These are phyloP conservation scores for Drosophila cognata DNA, from an alignment of 2,888 invertebrate genomes.

Conservation along the genomic window DNA sequence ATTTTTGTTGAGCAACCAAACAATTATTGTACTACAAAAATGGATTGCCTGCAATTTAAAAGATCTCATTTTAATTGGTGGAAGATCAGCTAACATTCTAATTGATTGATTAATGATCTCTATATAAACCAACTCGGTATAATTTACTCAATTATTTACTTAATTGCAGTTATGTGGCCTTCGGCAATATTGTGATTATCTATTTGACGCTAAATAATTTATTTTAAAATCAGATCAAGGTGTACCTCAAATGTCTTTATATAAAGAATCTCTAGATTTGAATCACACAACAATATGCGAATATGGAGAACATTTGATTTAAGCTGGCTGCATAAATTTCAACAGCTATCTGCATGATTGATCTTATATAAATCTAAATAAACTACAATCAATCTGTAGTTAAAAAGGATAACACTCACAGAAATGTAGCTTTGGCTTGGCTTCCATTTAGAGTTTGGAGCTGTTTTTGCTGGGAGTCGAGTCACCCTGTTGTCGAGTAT, in stretches of 20 bases:
- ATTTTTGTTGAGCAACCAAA: not conserved
- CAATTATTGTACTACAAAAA: not conserved
- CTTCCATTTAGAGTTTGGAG: not conserved
- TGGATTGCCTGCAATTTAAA: not conserved
- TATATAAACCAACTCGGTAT: no score
- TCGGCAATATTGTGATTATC: no score
- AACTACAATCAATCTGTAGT: not conserved
- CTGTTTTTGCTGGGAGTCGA: not conserved
- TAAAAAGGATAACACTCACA: not conserved
- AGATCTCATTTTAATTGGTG: no score
- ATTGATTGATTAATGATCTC: no score
- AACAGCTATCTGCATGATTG: not conserved
- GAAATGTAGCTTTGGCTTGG: not conserved
- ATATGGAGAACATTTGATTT: not conserved
- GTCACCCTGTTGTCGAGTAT: conserved; percentile 39
- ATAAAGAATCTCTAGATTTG: not conserved
- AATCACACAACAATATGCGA: not conserved
- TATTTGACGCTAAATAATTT: no score
- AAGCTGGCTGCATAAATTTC: not conserved
- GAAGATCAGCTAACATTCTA: no score
- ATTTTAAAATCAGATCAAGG: not conserved
- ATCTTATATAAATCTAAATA: not conserved
- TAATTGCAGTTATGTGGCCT: no score
- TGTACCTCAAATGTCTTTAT: no score
- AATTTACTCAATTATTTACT: no score